Conservation (phyloP, 2,113 vertebrate species). For the Scortum barcoo region DNA sequence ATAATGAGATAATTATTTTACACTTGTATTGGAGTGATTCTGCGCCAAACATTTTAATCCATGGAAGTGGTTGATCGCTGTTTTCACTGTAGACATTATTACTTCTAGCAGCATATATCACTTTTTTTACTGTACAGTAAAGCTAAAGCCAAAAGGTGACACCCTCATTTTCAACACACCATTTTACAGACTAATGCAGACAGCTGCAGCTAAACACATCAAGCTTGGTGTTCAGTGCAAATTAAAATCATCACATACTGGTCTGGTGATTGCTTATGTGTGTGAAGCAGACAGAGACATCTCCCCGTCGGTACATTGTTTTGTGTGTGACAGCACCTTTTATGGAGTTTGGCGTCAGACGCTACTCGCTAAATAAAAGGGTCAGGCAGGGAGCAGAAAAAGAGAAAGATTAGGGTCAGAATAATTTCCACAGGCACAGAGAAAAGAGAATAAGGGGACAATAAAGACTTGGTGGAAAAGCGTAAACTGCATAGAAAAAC, state of each 20-base stretch:
- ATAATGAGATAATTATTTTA: too few species aligned
- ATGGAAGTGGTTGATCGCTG: too few species aligned
- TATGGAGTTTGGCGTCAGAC: slow-evolving; percentile 71
- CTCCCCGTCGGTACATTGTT: slow-evolving; percentile 56
- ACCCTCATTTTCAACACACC: slow-evolving; percentile 1
- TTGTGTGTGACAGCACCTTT: slow-evolving; percentile 67
- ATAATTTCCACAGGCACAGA: slow-evolving; percentile 67
- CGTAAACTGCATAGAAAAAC: slow-evolving; percentile 37
- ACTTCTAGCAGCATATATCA: background rate
- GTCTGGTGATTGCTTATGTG: slow-evolving; percentile 1
- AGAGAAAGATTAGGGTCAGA: slow-evolving; percentile 72
- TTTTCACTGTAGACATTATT: background rate
- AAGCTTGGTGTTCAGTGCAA: slow-evolving; percentile 42
- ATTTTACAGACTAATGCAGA: slow-evolving; percentile 27
- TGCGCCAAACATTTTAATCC: too few species aligned
- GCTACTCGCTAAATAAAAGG: slow-evolving; percentile 62
- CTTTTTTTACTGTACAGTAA: slow-evolving; percentile 12
- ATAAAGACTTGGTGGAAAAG: slow-evolving; percentile 23
- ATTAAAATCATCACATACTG: slow-evolving; percentile 50
- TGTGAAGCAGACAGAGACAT: slow-evolving; percentile 74
- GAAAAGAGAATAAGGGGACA: slow-evolving; percentile 54
- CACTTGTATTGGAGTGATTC: too few species aligned
- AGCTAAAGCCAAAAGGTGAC: slow-evolving; percentile 18
- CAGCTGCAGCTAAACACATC: slow-evolving; percentile 60
- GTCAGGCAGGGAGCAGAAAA: slow-evolving; percentile 52